Evolutionary conservation across 2,113 vertebrate species (phyloP).

Genomic region (Lepisosteus oculatus): DNA sequence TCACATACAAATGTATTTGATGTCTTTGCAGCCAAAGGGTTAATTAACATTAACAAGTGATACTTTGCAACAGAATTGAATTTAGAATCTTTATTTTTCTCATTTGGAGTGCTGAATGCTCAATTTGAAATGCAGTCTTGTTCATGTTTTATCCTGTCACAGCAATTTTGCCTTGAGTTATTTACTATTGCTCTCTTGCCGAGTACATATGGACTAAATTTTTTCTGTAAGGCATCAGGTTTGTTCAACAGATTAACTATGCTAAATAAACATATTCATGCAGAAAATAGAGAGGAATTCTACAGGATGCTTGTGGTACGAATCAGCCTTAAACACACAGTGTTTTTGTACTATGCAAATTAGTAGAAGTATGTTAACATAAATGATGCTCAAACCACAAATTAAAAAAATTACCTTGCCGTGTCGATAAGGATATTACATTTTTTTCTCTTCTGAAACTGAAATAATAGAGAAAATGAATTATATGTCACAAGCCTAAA

Average conservation of each 20-base stretch:
- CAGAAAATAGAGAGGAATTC: not conserved
- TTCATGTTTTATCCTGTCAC: conserved; percentile 10
- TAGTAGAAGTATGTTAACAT: not conserved
- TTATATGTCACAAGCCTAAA: no score
- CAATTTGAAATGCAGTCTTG: conserved; percentile 4
- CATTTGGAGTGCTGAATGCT: conserved; percentile 7
- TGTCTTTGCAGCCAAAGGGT: no score
- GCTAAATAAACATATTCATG: not conserved
- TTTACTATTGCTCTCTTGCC: conserved; percentile 10
- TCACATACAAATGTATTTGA: no score
- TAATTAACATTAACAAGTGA: not conserved
- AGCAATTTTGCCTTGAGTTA: conserved; percentile 6
- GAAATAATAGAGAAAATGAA: no score
- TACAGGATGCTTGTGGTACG: not conserved
- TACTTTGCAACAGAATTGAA: conserved; percentile 2
- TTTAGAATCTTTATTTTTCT: conserved; percentile 1
- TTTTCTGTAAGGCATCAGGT: conserved; percentile 5
- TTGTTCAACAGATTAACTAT: not conserved
- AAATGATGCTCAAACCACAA: no score
- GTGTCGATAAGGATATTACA: no score
- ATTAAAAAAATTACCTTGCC: no score
- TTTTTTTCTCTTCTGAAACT: no score
- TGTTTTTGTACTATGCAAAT: not conserved
- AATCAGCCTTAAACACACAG: not conserved
- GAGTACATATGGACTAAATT: not conserved